Percentiles rank a stretch among this genome's conserved stretches.
These are phyloP conservation scores for Odobenus rosmarus DNA, from an alignment of 2,113 vertebrate genomes.

Conservation along the genomic window DNA sequence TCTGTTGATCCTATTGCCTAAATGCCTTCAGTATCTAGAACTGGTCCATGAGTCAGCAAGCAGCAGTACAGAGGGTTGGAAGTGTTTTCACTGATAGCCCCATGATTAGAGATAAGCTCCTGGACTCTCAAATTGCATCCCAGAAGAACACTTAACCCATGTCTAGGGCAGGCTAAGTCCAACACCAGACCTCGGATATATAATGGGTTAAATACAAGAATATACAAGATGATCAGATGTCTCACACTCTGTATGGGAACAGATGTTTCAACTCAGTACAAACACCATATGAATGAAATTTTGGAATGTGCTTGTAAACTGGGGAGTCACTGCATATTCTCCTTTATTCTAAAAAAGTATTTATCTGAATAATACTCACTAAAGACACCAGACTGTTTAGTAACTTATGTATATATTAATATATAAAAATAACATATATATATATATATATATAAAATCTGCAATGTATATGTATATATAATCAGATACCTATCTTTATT, in stretches of 20 bases:
- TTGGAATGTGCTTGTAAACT: neutral
- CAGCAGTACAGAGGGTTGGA: neutral
- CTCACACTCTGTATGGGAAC: neutral
- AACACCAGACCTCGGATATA: neutral
- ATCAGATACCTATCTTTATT: neutral
- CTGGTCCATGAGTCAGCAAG: neutral
- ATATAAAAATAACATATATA: neutral
- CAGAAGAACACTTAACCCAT: neutral
- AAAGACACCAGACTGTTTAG: neutral
- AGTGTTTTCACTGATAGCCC: neutral
- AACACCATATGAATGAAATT: neutral
- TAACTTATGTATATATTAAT: neutral
- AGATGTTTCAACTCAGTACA: neutral
- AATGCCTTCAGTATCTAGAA: neutral
- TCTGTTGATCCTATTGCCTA: neutral
- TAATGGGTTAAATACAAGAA: neutral
- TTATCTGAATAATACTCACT: neutral
- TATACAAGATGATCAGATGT: neutral
- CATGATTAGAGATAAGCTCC: neutral
- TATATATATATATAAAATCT: neutral
- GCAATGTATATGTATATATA: neutral
- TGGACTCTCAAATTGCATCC: neutral
- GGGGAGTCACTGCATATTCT: neutral
- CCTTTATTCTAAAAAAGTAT: conserved; percentile 18
- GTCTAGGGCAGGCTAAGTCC: too few species aligned